Evolutionary conservation across 1,140 invertebrate species (phyloP).

Genomic region (Sesamia nonagrioides): DNA sequence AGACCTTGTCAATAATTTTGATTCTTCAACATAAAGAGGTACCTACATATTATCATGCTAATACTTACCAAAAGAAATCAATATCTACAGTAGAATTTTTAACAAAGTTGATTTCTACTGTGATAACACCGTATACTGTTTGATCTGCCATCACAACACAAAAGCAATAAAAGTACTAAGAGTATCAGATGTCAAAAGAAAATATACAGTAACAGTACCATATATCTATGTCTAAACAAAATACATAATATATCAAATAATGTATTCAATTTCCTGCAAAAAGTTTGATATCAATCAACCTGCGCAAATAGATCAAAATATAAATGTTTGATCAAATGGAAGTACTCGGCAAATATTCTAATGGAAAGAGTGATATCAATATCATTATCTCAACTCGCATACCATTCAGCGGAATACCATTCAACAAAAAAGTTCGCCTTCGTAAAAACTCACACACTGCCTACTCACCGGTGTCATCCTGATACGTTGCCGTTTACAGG

Average conservation of each 20-base stretch:
- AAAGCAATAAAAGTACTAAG: slow-evolving; percentile 1
- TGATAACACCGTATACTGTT: neutral
- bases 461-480: too few species aligned
- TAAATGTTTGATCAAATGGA: slow-evolving; percentile 16
- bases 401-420: neutral
- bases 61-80: neutral
- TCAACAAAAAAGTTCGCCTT: slow-evolving; percentile 1
- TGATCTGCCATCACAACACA: neutral
- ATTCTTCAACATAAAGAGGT: too few species aligned
- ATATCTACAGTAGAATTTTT: neutral
- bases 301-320: slow-evolving; percentile 9
- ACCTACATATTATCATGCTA: neutral
- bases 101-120: neutral
- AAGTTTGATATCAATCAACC: slow-evolving; percentile 25
- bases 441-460: neutral
- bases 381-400: slow-evolving; percentile 16
- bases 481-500: too few species aligned
- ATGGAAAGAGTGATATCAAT: slow-evolving; percentile 27
- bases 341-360: slow-evolving; percentile 16
- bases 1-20: too few species aligned
- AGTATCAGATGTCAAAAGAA: neutral
- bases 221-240: neutral
- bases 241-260: neutral
- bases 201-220: neutral
- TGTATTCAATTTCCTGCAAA: slow-evolving; percentile 1